Base-by-base conservation (phyloP, 2,888 invertebrate genomes). In the Oscheius sp. region DNA sequence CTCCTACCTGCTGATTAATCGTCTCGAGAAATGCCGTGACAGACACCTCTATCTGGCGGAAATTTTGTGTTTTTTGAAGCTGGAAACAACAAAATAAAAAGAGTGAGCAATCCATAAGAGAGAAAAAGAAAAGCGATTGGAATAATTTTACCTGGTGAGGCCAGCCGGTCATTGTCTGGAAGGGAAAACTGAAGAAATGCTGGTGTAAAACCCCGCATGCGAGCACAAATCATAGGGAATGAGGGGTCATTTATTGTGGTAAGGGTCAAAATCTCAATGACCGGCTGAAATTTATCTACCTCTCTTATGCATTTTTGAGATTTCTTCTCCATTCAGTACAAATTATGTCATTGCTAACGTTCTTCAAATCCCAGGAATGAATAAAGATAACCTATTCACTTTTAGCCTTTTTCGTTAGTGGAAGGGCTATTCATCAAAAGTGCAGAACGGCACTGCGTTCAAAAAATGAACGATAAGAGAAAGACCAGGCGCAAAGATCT, bases 31-130 rank as follows among this genome's bases (percentile, higher is more conserved):
- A 73, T 1, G 66, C 52, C 12, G 73, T 55, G 21, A 73, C 66
- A 35, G 73, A 73, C 27, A 73, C 66, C 55, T 72, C 64, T n/a
- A 72, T 45, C 16, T 72, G 72, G 55, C 66, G 53, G 45, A 66
- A 72, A 18, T 53, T 43, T 45, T 59, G 45, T 1, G 64, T 41
- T 45, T 70, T 70, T 58, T 70, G 41, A 64, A 46, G 46, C 35
- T 45, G 59, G 29, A 25, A 18, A 27, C 3, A 9, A 25, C 9
- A 23, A 63, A 18, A 21, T 63, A 9, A 21, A 25, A 41, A 18
- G 23, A 18, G 27, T 43, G n/a, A 9, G 43, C 1, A 21, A 35
- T 9, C 9, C 35, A 64, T 64, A 46, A 27, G 59, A 59, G 27
- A 18, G 16, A 25, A 45, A 46, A 63, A 45, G 21, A 43, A 23